Conservation (phyloP, 2,113 vertebrate species). For the Epinephelus lanceolatus region DNA sequence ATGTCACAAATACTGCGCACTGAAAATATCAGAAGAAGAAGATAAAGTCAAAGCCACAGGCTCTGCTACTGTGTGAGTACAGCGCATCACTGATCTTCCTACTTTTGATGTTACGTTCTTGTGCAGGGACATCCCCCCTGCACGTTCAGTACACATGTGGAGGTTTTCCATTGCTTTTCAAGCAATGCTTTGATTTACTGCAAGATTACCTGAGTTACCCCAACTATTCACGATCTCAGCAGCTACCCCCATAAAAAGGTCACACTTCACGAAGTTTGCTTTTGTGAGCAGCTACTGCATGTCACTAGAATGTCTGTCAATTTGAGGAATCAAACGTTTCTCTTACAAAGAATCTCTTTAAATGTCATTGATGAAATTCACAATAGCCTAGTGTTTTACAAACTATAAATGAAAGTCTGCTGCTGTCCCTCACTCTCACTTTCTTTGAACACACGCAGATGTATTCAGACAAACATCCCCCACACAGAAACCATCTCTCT, state of each 20-base stretch:
- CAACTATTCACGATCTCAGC: background rate
- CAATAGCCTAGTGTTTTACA: background rate
- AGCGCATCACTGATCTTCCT: constrained; percentile 22
- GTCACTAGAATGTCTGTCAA: background rate
- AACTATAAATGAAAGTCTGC: fast-evolving
- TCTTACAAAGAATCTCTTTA: no score
- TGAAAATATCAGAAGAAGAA: constrained; percentile 21
- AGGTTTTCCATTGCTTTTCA: background rate
- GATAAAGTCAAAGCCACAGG: constrained; percentile 12
- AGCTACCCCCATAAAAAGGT: no score
- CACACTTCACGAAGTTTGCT: background rate
- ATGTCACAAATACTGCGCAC: background rate
- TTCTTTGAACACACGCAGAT: background rate
- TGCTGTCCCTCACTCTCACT: background rate
- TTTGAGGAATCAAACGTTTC: background rate
- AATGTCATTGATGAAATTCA: background rate
- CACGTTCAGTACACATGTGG: background rate
- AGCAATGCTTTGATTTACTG: background rate
- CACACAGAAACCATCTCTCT: background rate
- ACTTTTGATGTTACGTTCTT: constrained; percentile 27
- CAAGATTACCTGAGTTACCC: background rate
- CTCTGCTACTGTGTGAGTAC: background rate
- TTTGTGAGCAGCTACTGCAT: background rate
- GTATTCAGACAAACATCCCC: background rate
- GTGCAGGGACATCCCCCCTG: background rate